phyloP scores from a whole-genome alignment of 2,113 vertebrate species.

The Gila orcuttii region DNA sequence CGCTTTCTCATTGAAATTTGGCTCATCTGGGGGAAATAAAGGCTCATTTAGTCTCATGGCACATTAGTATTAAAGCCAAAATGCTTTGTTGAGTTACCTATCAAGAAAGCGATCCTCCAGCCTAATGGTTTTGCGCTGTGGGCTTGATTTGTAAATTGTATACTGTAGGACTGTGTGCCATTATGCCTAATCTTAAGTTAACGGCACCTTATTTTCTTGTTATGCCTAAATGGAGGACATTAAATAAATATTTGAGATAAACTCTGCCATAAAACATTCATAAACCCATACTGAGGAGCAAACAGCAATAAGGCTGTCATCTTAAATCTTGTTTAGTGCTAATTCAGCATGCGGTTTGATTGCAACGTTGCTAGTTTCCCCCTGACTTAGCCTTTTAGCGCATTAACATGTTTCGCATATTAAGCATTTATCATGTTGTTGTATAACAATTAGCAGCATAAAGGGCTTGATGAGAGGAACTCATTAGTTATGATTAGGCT shows the following conservation, averaged over 20 bases:
- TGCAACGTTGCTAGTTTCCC: conserved; percentile 60
- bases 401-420: conserved; percentile 67
- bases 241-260: conserved; percentile 62
- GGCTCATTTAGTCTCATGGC: conserved; percentile 34
- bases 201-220: conserved; percentile 84
- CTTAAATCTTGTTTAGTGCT: conserved; percentile 88
- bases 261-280: conserved; percentile 85
- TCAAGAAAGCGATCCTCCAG: conserved; percentile 36
- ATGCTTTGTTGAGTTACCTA: conserved; percentile 38
- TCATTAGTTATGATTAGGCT: conserved; percentile 89
- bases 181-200: conserved; percentile 74
- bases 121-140: conserved; percentile 52
- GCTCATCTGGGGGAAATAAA: conserved; percentile 15
- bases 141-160: conserved; percentile 59
- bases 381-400: conserved; percentile 73
- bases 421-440: conserved; percentile 59
- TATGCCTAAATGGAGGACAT: conserved; percentile 78
- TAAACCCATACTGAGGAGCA: conserved; percentile 82
- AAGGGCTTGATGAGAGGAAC: conserved; percentile 72
- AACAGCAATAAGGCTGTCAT: conserved; percentile 66
- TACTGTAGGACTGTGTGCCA: conserved; percentile 40
- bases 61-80: conserved; percentile 46
- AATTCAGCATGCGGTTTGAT: conserved; percentile 86
- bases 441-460: conserved; percentile 79
- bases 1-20: neutral